These are phyloP conservation scores for Platysternon megacephalum DNA, from an alignment of 2,113 vertebrate species.

Conservation along the genomic window DNA sequence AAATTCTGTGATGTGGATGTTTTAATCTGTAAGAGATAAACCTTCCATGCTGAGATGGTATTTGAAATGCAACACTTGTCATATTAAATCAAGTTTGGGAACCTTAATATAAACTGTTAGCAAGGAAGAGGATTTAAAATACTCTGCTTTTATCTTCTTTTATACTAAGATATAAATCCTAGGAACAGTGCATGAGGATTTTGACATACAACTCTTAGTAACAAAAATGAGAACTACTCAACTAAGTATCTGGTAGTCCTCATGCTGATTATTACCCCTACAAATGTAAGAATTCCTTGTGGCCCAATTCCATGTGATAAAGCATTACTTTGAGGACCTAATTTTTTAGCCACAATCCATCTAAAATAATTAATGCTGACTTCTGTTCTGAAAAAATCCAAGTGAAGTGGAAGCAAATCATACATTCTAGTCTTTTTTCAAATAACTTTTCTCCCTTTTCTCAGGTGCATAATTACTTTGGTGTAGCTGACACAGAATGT, in stretches of 20 bases:
- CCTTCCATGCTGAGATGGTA: background rate
- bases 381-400: background rate
- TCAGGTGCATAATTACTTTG: background rate
- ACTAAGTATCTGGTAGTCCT: background rate
- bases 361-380: background rate
- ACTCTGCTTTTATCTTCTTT: too few relatives aligned
- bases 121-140: background rate
- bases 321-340: background rate
- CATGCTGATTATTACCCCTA: background rate
- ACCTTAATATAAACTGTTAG: background rate
- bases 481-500: background rate
- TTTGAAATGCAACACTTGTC: background rate
- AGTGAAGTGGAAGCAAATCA: slow-evolving; percentile 7
- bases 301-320: background rate
- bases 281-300: background rate
- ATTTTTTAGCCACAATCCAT: background rate
- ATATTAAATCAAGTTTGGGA: background rate
- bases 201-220: background rate
- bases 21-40: background rate
- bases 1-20: background rate
- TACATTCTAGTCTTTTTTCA: background rate
- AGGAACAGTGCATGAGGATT: background rate
- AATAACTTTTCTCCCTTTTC: background rate
- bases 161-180: background rate
- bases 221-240: background rate